A percentile compares a stretch with the other conserved stretches of the same genome.
Conservation (phyloP, 2,888 invertebrate species). For the Cerceris ruficornis region DNA sequence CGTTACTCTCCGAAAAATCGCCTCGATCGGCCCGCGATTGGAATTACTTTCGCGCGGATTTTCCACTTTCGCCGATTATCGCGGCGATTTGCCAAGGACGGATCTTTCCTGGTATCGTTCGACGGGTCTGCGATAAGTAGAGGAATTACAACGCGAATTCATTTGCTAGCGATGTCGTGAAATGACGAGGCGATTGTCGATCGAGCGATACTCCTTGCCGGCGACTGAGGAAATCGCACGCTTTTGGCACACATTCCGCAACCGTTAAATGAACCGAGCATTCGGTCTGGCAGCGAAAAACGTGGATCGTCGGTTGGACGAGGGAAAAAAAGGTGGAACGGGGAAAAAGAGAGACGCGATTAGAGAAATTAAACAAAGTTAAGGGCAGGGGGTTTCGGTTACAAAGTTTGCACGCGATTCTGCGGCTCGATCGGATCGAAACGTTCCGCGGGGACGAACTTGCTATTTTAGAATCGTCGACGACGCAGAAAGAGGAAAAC, state of each 20-base stretch:
- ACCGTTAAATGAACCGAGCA: slow-evolving; percentile 15
- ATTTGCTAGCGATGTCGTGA: slow-evolving; percentile 31
- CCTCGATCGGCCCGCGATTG: too few relatives aligned
- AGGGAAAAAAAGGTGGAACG: background rate
- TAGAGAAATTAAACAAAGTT: slow-evolving; percentile 35
- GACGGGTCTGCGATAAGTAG: background rate
- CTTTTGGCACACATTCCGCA: slow-evolving; percentile 52
- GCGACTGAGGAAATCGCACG: slow-evolving; percentile 37
- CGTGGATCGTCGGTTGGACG: slow-evolving; percentile 25
- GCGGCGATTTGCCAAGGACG: too few relatives aligned
- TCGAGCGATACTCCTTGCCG: slow-evolving; percentile 25
- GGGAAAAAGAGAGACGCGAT: slow-evolving; percentile 17
- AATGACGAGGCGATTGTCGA: slow-evolving; percentile 48
- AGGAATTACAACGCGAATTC: slow-evolving; percentile 9
- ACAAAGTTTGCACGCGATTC: background rate
- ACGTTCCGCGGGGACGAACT: too few relatives aligned
- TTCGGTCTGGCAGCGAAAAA: slow-evolving; percentile 22
- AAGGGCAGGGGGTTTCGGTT: slow-evolving; percentile 7
- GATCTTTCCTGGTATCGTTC: background rate
- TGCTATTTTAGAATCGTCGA: too few relatives aligned
- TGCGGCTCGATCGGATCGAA: background rate
- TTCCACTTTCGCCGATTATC: too few relatives aligned
- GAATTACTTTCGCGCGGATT: too few relatives aligned
- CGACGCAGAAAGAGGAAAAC: too few relatives aligned
- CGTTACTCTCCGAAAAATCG: too few relatives aligned